phyloP scores from a whole-genome alignment of 2,113 vertebrate genomes.

The Eidolon helvum region DNA sequence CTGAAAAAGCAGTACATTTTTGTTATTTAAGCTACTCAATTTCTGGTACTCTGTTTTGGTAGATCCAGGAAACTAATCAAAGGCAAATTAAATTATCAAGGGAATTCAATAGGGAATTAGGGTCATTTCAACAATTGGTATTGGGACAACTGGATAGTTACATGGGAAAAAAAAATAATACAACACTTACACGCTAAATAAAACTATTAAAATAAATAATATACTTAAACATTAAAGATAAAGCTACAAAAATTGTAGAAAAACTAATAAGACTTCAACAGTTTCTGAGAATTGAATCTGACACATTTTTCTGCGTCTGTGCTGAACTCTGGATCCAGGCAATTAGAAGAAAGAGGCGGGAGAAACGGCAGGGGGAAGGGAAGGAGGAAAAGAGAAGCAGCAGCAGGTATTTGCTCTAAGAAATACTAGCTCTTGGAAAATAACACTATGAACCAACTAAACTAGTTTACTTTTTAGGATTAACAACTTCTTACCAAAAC shows the following conservation, averaged over 20 bases:
- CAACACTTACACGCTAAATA: not conserved
- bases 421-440: not conserved
- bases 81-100: not conserved
- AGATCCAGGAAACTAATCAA: not conserved
- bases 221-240: not conserved
- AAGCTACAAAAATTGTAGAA: not conserved
- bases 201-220: not conserved
- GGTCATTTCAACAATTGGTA: not conserved
- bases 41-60: not conserved
- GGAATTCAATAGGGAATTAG: not conserved
- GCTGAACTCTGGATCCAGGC: not conserved
- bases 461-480: not conserved
- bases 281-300: not conserved
- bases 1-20: not conserved
- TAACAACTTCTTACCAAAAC: not conserved
- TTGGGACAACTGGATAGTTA: not conserved
- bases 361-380: accelerated
- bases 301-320: not conserved
- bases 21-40: not conserved
- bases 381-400: no score
- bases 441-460: not conserved
- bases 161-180: not conserved
- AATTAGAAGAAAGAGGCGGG: not conserved
- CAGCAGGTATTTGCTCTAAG: not conserved
- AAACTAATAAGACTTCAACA: not conserved